Base-by-base conservation (phyloP, 2,888 invertebrate species). In the Ophion ventricosus region DNA sequence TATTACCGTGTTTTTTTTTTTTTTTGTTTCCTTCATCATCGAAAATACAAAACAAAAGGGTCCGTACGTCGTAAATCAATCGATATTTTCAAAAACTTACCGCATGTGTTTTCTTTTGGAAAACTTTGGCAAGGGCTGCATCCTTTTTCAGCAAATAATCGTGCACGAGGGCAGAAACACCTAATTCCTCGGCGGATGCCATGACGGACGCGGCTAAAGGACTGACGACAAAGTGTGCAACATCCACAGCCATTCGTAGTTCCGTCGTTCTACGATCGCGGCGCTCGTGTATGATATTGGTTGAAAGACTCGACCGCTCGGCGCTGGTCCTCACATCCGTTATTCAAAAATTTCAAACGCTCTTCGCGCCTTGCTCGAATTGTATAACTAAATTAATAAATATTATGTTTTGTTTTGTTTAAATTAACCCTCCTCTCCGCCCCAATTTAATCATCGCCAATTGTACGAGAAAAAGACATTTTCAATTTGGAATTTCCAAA, bases 71-170 rank as follows among this genome's bases (percentile, higher is more conserved):
- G 66, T 40, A 10, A 20, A 43, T 57, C 0, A 25, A 56, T 61
- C 25, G n/a, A 23, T 64, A 72, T 23, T 20, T 23, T 78, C 69
- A 72, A 72, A 64, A 85, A 95, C 97, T 96, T 95, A 97, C 97
- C 94, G 96, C 95, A 92, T 97, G 97, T 0, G 95, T 95, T 94
- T 96, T 96, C 89, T 95, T 95, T 90, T 96, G 95, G 91, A 96
- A 97, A 72, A 96, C 94, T 89, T 95, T 94, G 0, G 97, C 97
- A 43, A 97, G 90, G 7, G 95, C 94, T 91, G 95, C 95, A 90
- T 97, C 96, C 87, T 95, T 94, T 87, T 94, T 95, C 82, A 94
- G 92, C 81, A 97, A 93, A 94, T 95, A 96, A 87, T 97, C 96
- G 87, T 95, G 95, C 82, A 97, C 94, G 79, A 97, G 91, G 5